Base-by-base conservation (phyloP, 1,140 invertebrate species). In the Drosophila sechellia region DNA sequence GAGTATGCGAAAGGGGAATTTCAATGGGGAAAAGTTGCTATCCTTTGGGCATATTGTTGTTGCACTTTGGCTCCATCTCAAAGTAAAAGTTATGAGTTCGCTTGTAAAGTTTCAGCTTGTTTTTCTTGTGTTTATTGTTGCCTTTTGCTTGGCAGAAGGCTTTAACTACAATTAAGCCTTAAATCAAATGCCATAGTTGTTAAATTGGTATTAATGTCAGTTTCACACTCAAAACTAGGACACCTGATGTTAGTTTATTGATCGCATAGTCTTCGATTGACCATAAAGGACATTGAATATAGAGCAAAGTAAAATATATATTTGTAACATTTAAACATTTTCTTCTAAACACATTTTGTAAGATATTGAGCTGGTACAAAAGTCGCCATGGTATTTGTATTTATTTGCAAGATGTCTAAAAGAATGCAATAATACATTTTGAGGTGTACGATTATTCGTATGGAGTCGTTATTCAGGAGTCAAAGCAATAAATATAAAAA, bases 81-180 rank as follows among this genome's bases (percentile, higher is more conserved):
- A 87, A 89, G 83, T 79, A 87, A 87, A 86, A 87, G 83, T 87
- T 87, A 87, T 89, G 83, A 81, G 83, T 77, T 87, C 55, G 45
- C 58, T 20, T 49, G 79, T 43, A 83, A 85, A 76, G 85, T 61
- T 85, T 77, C 52, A 34, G 40, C 35, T 34, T 39, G 17, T 46
- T 59, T 39, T 35, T 31, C 20, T 46, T 35, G 58, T 22, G 72
- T 40, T 80, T 74, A 54, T 40, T 85, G 72, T 68, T 70, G 73
- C 57, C 39, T 57, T 65, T 49, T 63, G 65, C 75, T 83, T 79
- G 50, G 58, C 61, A 79, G 79, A 76, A 72, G 77, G 79, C 83
- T 89, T 87, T 87, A 87, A 87, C 87, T 87, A 89, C 71, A 79
- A 57, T 87, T 89, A 83, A 87, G 79, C 84, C 83, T 87, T 79